A percentile compares a stretch with the other conserved stretches of the same genome.
Conservation (phyloP, 2,888 invertebrate species). For the Drosophila cyrtoloma region DNA sequence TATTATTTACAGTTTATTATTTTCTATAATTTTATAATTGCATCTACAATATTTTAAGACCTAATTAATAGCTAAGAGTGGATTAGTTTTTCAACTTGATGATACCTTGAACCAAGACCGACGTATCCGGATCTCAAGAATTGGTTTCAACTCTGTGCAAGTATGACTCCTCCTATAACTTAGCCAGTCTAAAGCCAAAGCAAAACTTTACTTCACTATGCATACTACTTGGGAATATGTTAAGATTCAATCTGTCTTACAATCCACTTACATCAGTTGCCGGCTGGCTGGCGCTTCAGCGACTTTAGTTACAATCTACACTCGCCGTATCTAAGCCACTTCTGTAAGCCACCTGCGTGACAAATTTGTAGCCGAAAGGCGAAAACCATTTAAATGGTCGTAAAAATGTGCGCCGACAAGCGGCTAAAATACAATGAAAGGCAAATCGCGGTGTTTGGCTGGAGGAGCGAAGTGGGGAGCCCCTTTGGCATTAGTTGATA, state of each 20-base stretch:
- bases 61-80: background rate
- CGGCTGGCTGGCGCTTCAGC: background rate
- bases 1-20: background rate
- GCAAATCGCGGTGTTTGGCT: constrained; percentile 45
- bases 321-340: constrained; percentile 33
- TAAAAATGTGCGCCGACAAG: constrained; percentile 76
- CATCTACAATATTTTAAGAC: background rate
- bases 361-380: constrained; percentile 69
- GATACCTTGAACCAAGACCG: background rate
- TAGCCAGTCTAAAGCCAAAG: background rate
- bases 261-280: constrained; percentile 14
- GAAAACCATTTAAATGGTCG: constrained; percentile 78
- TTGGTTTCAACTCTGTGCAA: background rate
- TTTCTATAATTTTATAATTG: background rate
- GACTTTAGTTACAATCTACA: constrained; percentile 12
- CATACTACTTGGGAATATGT: background rate
- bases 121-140: background rate
- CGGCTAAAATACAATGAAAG: constrained; percentile 69
- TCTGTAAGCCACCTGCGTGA: constrained; percentile 34
- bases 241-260: constrained; percentile 22
- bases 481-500: constrained; percentile 56
- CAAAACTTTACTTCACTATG: background rate
- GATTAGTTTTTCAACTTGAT: background rate
- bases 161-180: too few relatives aligned
- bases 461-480: background rate